Evolutionary conservation across 2,113 vertebrate species (phyloP).

Genomic region (Mus spicilegus): DNA sequence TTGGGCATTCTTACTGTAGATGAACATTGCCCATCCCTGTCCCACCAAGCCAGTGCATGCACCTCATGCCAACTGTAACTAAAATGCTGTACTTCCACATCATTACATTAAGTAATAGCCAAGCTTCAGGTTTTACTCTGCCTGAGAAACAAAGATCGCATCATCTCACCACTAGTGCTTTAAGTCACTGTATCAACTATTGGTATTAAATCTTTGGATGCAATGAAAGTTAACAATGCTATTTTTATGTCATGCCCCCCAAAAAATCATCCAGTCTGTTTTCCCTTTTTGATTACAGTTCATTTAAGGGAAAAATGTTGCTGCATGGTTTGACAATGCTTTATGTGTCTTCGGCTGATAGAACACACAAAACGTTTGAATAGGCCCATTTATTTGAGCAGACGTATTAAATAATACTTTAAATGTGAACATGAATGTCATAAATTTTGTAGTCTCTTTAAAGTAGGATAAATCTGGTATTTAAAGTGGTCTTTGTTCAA

Average conservation of each 20-base stretch:
- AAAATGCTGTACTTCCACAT: constrained; percentile 64
- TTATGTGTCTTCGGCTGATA: constrained; percentile 85
- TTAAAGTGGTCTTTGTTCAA: constrained; percentile 88
- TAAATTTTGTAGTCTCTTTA: constrained; percentile 87
- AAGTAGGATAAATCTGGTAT: constrained; percentile 87
- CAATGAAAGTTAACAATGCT: constrained; percentile 84
- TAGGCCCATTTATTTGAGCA: constrained; percentile 88
- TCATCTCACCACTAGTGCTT: constrained; percentile 61
- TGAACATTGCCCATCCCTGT: neutral
- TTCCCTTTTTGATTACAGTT: constrained; percentile 86
- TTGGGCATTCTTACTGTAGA: constrained; percentile 30
- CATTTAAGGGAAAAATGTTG: constrained; percentile 85
- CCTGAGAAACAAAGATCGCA: constrained; percentile 69
- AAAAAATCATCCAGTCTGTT: constrained; percentile 79
- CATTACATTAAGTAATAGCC: constrained; percentile 67
- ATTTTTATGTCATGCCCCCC: constrained; percentile 76
- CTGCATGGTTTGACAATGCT: constrained; percentile 84
- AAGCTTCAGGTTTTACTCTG: constrained; percentile 56
- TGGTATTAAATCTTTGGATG: constrained; percentile 81
- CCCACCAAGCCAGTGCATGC: neutral
- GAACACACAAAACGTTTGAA: constrained; percentile 87
- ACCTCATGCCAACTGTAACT: neutral
- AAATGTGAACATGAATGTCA: constrained; percentile 87
- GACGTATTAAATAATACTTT: constrained; percentile 88
- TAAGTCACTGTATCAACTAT: constrained; percentile 76